Percentiles rank a stretch among this genome's conserved stretches.
phyloP scores from a whole-genome alignment of 2,888 invertebrate species.

The Microplitis deprimator region DNA sequence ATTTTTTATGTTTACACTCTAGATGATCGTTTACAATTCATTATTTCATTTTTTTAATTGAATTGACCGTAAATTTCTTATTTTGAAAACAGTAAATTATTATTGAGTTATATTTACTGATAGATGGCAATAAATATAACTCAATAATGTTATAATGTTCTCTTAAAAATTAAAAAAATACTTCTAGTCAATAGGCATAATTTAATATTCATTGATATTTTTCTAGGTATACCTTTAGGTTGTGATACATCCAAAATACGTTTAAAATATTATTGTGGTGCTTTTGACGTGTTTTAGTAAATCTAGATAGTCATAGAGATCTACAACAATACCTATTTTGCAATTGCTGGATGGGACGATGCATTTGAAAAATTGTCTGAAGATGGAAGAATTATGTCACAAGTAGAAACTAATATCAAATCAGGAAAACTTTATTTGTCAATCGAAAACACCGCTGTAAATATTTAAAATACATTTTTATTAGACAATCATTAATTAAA shows the following conservation, averaged over 20 bases:
- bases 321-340: constrained; percentile 81
- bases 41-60: background rate
- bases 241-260: constrained; percentile 79
- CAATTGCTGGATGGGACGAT: constrained; percentile 78
- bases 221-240: constrained; percentile 64
- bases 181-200: background rate
- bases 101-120: background rate
- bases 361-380: constrained; percentile 88
- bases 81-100: background rate
- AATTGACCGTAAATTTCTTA: background rate
- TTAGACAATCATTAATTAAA: background rate
- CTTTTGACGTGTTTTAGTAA: constrained; percentile 77
- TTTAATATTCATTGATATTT: constrained; percentile 12
- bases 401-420: constrained; percentile 63
- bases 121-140: background rate
- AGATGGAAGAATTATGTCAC: constrained; percentile 81
- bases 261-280: constrained; percentile 76
- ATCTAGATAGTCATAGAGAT: constrained; percentile 71
- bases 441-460: constrained; percentile 63
- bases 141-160: too few relatives aligned
- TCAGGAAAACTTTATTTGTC: constrained; percentile 33
- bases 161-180: background rate
- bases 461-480: background rate
- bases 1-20: too few relatives aligned
- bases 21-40: too few relatives aligned